These are phyloP conservation scores for Cantharis flavilabris DNA, from an alignment of 2,888 invertebrate genomes.

Conservation along the genomic window DNA sequence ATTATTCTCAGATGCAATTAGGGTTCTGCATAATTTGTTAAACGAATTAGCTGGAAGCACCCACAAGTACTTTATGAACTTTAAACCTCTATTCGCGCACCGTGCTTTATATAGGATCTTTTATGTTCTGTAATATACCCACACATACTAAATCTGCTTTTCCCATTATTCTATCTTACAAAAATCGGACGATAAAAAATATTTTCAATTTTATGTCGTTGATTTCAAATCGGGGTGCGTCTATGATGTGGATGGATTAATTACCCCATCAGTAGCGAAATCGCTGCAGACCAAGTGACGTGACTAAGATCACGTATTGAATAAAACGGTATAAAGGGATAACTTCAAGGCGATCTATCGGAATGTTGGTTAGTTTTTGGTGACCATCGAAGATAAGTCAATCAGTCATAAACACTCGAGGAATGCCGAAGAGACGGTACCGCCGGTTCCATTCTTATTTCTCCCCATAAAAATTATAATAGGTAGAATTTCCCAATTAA, in stretches of 20 bases:
- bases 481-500: background rate
- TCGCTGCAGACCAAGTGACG: too few relatives aligned
- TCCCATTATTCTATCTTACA: background rate
- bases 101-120: background rate
- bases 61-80: conserved; percentile 25
- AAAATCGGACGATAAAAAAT: background rate
- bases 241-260: background rate
- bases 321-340: too few relatives aligned
- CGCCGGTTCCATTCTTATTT: background rate
- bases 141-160: background rate
- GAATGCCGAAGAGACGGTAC: background rate
- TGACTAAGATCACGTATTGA: too few relatives aligned
- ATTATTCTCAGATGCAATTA: background rate
- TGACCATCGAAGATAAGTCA: background rate
- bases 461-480: background rate
- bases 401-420: background rate
- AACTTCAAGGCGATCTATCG: too few relatives aligned
- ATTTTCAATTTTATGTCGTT: background rate
- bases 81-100: conserved; percentile 24
- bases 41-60: conserved; percentile 28
- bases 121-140: background rate
- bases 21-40: conserved; percentile 11
- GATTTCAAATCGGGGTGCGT: background rate
- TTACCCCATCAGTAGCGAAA: background rate
- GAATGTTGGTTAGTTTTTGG: background rate